Evolutionary conservation across 2,797 vertebrate species (phyloP).

Genomic region (Phalanger gymnotis): DNA sequence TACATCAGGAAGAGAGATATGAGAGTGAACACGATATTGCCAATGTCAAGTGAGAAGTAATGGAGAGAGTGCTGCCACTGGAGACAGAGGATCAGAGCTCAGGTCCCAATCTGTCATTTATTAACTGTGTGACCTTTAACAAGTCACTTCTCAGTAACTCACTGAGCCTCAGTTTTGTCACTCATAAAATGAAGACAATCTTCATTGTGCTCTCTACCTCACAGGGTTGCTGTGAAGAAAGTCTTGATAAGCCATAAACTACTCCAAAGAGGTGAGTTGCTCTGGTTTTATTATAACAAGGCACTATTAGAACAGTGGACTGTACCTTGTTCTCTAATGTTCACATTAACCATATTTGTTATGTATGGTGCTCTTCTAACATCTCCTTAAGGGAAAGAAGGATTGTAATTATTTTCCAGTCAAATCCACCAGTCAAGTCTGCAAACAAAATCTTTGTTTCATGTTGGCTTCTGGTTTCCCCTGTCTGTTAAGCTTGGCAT

Average conservation of each 20-base stretch:
- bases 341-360: background rate
- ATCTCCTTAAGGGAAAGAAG: slow-evolving; percentile 46
- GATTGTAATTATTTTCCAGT: slow-evolving; percentile 55
- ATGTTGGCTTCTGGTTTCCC: slow-evolving; percentile 22
- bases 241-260: background rate
- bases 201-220: background rate
- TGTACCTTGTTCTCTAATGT: background rate
- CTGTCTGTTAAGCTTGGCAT: slow-evolving; percentile 56
- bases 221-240: background rate
- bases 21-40: slow-evolving; percentile 16
- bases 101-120: background rate
- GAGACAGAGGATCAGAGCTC: background rate
- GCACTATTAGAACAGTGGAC: slow-evolving; percentile 4
- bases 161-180: background rate
- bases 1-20: slow-evolving; percentile 45
- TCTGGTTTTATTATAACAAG: slow-evolving; percentile 27
- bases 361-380: background rate
- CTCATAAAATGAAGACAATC: background rate
- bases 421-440: slow-evolving; percentile 59
- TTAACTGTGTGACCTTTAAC: background rate
- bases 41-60: background rate
- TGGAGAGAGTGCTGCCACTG: background rate
- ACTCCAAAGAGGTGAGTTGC: background rate
- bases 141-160: background rate
- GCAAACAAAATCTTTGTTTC: slow-evolving; percentile 20